Evolutionary conservation across 1,140 invertebrate genomes (phyloP).

Genomic region (Drosophila oshimai): DNA sequence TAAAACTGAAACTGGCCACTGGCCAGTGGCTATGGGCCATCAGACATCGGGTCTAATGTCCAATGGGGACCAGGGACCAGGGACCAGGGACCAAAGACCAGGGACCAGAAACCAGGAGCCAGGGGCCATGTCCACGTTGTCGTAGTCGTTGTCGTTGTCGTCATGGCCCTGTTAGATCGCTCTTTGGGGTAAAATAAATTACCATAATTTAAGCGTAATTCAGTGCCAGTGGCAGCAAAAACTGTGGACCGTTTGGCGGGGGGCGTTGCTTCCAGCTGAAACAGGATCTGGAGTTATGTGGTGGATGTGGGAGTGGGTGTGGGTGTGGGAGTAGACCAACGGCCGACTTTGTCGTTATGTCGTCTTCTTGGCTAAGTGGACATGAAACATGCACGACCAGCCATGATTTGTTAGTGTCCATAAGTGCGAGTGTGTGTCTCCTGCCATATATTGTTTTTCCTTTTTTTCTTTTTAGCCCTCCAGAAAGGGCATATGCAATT

Average conservation of each 20-base stretch:
- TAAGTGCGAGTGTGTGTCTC: slow-evolving; percentile 2
- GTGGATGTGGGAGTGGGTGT: not conserved
- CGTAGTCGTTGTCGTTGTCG: slow-evolving; percentile 44
- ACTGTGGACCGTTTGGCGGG: slow-evolving; percentile 16
- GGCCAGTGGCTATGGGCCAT: slow-evolving; percentile 9
- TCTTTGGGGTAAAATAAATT: slow-evolving; percentile 81
- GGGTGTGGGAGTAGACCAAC: slow-evolving; percentile 23
- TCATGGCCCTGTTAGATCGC: slow-evolving; percentile 68
- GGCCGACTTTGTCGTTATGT: slow-evolving; percentile 43
- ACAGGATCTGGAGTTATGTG: slow-evolving; percentile 29
- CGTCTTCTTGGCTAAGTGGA: slow-evolving; percentile 74
- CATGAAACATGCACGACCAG: slow-evolving; percentile 76
- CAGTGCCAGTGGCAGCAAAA: slow-evolving; percentile 56
- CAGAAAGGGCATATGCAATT: slow-evolving; percentile 33
- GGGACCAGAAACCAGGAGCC: not conserved
- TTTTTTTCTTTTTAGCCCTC: not conserved
- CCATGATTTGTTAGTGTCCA: slow-evolving; percentile 36
- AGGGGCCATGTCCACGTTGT: slow-evolving; percentile 36
- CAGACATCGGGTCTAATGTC: slow-evolving; percentile 14
- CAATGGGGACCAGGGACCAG: not conserved
- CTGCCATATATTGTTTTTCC: slow-evolving; percentile 30
- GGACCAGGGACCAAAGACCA: not conserved
- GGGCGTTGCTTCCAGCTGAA: not conserved
- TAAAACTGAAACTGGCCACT: slow-evolving; percentile 4
- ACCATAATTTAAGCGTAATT: slow-evolving; percentile 81